These are phyloP conservation scores for Drosophila sordidula DNA, from an alignment of 2,888 invertebrate genomes.

Conservation along the genomic window DNA sequence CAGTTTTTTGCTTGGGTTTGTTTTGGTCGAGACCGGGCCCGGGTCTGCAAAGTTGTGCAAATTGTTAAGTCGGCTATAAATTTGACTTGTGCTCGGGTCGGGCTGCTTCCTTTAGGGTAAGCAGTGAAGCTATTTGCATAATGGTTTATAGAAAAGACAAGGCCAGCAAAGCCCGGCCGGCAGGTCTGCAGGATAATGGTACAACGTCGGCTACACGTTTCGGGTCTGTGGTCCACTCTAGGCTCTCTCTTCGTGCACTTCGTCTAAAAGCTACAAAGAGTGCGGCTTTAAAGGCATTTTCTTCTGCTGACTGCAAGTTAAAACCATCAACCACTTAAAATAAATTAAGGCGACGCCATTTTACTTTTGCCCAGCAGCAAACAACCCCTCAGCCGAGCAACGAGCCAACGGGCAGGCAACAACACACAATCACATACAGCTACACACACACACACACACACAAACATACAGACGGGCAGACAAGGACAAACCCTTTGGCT, in stretches of 20 bases:
- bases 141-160: constrained; percentile 78
- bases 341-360: constrained; percentile 81
- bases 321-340: constrained; percentile 81
- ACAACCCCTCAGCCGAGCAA: constrained; percentile 67
- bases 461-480: constrained; percentile 27
- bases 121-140: constrained; percentile 78
- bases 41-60: constrained; percentile 59
- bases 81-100: constrained; percentile 76
- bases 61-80: constrained; percentile 83
- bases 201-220: constrained; percentile 36
- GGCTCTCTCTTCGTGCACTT: background rate
- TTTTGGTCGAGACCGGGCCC: constrained; percentile 27
- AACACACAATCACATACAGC: constrained; percentile 36
- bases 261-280: constrained; percentile 32
- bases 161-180: constrained; percentile 20
- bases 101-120: constrained; percentile 44
- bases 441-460: constrained; percentile 22
- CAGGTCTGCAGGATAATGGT: constrained; percentile 24
- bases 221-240: constrained; percentile 32
- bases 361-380: constrained; percentile 71
- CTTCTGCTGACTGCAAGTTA: constrained; percentile 57
- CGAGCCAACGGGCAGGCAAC: constrained; percentile 61
- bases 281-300: constrained; percentile 54
- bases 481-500: constrained; percentile 57
- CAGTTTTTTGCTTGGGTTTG: constrained; percentile 58